These are phyloP conservation scores for Adelognathus sp. DNA, from an alignment of 2,888 invertebrate genomes.

Conservation along the genomic window DNA sequence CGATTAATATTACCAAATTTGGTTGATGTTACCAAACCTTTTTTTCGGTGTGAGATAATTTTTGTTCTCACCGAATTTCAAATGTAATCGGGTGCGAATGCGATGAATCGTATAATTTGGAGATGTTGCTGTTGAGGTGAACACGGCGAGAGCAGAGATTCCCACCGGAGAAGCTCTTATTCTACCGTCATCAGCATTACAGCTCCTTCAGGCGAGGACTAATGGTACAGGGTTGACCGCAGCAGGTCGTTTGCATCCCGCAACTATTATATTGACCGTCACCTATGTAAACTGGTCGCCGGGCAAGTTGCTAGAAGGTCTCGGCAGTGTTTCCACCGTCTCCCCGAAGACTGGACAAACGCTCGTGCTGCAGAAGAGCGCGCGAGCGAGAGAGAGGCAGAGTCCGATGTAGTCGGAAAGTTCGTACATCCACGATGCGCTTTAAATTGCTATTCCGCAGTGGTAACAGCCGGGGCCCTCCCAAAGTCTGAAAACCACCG, in stretches of 20 bases:
- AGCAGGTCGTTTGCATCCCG: conserved; percentile 50
- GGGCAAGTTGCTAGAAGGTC: neutral
- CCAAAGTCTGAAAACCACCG: conserved; percentile 1
- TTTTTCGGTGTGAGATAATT: too few species aligned
- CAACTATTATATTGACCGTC: conserved; percentile 60
- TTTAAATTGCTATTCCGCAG: conserved; percentile 59
- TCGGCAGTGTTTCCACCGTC: conserved; percentile 8
- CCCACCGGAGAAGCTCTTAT: conserved; percentile 1
- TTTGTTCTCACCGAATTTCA: too few species aligned
- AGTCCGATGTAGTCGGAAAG: conserved; percentile 42
- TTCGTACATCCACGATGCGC: conserved; percentile 51
- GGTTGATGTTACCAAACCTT: too few species aligned
- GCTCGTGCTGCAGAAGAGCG: conserved; percentile 15
- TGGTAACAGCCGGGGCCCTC: conserved; percentile 7
- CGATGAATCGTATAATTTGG: neutral
- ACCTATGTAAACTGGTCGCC: conserved; percentile 55
- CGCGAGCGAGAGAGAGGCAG: too few species aligned
- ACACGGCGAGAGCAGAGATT: conserved; percentile 8
- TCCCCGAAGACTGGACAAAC: conserved; percentile 53
- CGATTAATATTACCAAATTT: too few species aligned
- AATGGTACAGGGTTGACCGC: conserved; percentile 18
- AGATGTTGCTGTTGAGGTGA: neutral
- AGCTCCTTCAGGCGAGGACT: neutral
- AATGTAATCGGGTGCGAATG: neutral
- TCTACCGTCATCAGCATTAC: conserved; percentile 1